Percentiles rank a stretch among this genome's conserved stretches.
Conservation (phyloP, 2,797 vertebrate species). For the Urophycis tenuis region DNA sequence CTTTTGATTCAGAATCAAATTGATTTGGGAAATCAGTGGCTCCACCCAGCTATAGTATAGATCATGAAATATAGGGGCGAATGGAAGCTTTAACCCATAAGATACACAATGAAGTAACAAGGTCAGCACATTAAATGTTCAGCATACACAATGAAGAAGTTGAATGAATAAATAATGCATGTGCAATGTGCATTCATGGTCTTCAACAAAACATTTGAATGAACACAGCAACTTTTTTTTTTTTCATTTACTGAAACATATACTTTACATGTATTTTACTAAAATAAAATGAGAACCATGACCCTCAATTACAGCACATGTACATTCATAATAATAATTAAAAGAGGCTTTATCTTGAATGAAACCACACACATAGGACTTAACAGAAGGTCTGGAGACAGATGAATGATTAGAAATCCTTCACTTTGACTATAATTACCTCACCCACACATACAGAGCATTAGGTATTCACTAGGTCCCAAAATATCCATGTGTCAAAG, state of each 20-base stretch:
- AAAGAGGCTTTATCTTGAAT: constrained; percentile 24
- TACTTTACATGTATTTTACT: not conserved
- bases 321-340: not conserved
- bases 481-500: constrained; percentile 58
- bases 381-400: constrained; percentile 75
- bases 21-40: too few relatives aligned
- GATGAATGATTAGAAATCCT: constrained; percentile 71
- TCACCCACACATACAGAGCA: constrained; percentile 63
- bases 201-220: not conserved
- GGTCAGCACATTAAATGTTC: not conserved
- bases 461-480: constrained; percentile 69
- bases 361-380: constrained; percentile 62
- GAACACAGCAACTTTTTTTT: not conserved
- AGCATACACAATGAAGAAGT: not conserved
- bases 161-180: not conserved
- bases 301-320: not conserved
- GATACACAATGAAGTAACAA: not conserved
- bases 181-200: not conserved
- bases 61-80: not conserved
- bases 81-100: not conserved
- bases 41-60: too few relatives aligned
- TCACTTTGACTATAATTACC: constrained; percentile 73
- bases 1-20: too few relatives aligned
- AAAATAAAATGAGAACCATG: not conserved
- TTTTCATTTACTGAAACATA: not conserved